phyloP scores from a whole-genome alignment of 2,888 invertebrate species.

The Luperina testacea region DNA sequence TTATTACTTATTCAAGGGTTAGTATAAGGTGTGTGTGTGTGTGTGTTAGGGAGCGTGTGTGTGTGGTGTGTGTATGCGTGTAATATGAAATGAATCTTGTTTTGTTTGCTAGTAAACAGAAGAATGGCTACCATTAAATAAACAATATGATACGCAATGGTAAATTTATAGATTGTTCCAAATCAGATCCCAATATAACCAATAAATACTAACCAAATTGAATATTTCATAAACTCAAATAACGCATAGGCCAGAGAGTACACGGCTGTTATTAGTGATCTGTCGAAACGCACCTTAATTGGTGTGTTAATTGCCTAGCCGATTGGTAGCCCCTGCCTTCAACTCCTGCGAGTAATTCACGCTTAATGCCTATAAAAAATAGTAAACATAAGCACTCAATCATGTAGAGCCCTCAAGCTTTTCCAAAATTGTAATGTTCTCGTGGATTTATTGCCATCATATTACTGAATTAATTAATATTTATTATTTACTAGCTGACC shows the following conservation, averaged over 20 bases:
- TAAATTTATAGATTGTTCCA: not conserved
- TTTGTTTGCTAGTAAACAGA: too few relatives aligned
- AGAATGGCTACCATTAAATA: not conserved
- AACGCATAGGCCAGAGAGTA: conserved; percentile 25
- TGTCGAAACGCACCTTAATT: conserved; percentile 67
- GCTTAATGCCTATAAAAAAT: conserved; percentile 19
- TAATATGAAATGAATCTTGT: too few relatives aligned
- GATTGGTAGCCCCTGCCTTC: conserved; percentile 56
- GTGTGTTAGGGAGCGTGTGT: too few relatives aligned
- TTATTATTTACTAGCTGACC: not conserved
- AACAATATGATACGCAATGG: not conserved
- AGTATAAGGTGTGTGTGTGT: too few relatives aligned
- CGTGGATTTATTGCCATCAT: not conserved
- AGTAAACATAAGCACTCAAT: conserved; percentile 9
- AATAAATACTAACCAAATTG: conserved; percentile 5
- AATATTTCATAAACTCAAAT: conserved; percentile 46
- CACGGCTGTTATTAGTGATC: conserved; percentile 65
- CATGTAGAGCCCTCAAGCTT: not conserved
- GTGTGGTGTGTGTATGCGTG: too few relatives aligned
- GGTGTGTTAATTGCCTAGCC: conserved; percentile 71
- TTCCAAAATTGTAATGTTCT: not conserved
- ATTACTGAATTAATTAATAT: not conserved
- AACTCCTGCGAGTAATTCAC: conserved; percentile 33
- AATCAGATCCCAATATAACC: not conserved
- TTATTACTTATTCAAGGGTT: too few relatives aligned